Base-by-base conservation (phyloP, 1,140 invertebrate genomes). In the Atta colombica region DNA sequence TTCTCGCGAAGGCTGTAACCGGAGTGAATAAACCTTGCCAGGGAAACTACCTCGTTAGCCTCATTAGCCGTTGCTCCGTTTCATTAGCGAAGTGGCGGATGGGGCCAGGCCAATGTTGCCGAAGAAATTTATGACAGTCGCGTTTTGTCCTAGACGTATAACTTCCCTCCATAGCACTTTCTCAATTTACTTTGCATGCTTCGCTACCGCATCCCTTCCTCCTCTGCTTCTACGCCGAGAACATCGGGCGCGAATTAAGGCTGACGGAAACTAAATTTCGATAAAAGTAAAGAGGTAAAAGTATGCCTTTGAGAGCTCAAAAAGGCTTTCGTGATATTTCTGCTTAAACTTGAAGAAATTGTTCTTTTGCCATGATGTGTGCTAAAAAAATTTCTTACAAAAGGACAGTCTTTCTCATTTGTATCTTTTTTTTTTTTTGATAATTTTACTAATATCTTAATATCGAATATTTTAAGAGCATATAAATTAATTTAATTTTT, bases 51-150 rank as follows among this genome's bases (percentile, higher is more conserved):
- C 87, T 87, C 84, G 69, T 88, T 88, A 88, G 53, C 55, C 65
- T 88, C 74, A 88, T 88, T 88, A 86, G 84, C 63, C 61, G 55
- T 60, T 65, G 85, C 72, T 65, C 16, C 61, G 66, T 88, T 86
- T 87, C 87, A 87, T 88, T 87, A 86, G 65, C 65, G 18, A 87
- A 78, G 55, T 71, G 66, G 65, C 55, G 85, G 25, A 86, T 63
- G 31, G 28, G 53, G 25, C 39, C 28, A 65, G 45, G 45, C 28
- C 60, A 60, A 45, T 53, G 25, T 87, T 55, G 55, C 75, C 65
- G 53, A 88, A 88, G 87, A 88, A 88, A 88, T 87, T 87, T 87
- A 85, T 85, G 81, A 87, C 55, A 49, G 74, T 77, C 45, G 82
- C 86, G 53, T 74, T 85, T 86, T 86, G 85, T 87, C 53, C 35